These are phyloP conservation scores for Microctenopoma stevenorrisi DNA, from an alignment of 2,797 vertebrate species.

Conservation along the genomic window DNA sequence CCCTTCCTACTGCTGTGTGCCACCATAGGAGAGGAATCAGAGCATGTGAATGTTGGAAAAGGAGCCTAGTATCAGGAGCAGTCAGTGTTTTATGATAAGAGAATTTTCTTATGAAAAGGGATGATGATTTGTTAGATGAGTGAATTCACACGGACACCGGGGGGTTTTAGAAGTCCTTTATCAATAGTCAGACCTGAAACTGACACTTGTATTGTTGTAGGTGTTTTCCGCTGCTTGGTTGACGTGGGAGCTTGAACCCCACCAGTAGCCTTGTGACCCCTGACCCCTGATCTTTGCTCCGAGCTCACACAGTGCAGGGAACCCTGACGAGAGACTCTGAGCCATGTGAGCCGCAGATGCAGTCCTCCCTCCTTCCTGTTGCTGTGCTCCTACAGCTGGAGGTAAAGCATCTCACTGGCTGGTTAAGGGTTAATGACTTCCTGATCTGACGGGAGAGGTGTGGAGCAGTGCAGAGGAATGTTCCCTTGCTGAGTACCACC, in stretches of 20 bases:
- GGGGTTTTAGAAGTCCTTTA: background rate
- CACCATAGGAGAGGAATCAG: slow-evolving; percentile 34
- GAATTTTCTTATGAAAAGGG: background rate
- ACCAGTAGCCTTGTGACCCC: slow-evolving; percentile 44
- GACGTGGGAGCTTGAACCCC: slow-evolving; percentile 56
- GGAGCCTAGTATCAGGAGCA: slow-evolving; percentile 16
- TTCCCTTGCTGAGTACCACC: slow-evolving; percentile 48
- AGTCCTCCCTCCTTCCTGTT: slow-evolving; percentile 19
- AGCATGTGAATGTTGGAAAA: slow-evolving; percentile 23
- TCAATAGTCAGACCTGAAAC: slow-evolving; percentile 22
- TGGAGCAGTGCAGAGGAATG: slow-evolving; percentile 59
- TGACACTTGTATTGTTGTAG: slow-evolving; percentile 32
- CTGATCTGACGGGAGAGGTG: slow-evolving; percentile 52
- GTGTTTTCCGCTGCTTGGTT: slow-evolving; percentile 43
- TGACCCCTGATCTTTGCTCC: slow-evolving; percentile 62
- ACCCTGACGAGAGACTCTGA: slow-evolving; percentile 24
- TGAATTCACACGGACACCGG: background rate
- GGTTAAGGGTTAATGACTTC: slow-evolving; percentile 65
- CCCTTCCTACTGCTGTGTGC: slow-evolving; percentile 5
- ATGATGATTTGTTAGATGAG: background rate
- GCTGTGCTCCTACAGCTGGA: slow-evolving; percentile 5
- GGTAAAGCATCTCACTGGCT: slow-evolving; percentile 13
- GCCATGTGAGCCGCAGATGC: slow-evolving; percentile 9
- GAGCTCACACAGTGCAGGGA: slow-evolving; percentile 36
- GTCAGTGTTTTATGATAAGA: slow-evolving; percentile 5